Evolutionary conservation across 2,888 invertebrate genomes (phyloP).

Genomic region (Girardia tigrina): DNA sequence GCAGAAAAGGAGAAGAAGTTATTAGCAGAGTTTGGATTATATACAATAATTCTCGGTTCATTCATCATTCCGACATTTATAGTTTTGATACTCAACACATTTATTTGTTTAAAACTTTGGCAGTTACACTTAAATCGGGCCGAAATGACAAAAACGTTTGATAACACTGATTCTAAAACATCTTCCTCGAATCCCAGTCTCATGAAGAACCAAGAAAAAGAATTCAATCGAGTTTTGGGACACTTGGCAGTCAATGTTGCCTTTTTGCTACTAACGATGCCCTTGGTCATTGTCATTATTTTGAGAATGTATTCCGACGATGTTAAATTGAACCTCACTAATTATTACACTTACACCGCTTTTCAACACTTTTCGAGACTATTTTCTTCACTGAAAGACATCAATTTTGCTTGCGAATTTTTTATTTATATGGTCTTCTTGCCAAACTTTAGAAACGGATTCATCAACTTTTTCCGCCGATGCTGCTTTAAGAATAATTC

Average conservation of each 20-base stretch:
- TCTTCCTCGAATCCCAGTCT: neutral
- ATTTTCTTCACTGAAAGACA: constrained; percentile 35
- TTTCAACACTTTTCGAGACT: constrained; percentile 30
- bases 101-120: constrained; percentile 24
- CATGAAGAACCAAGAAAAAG: constrained; percentile 5
- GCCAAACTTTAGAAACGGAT: constrained; percentile 27
- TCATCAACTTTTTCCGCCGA: neutral
- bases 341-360: neutral
- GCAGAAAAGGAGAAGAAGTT: neutral
- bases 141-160: neutral
- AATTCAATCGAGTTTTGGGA: constrained; percentile 32
- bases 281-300: constrained; percentile 30
- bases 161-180: neutral
- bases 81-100: constrained; percentile 25
- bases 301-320: constrained; percentile 26
- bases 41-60: neutral
- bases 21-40: constrained; percentile 25
- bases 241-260: constrained; percentile 30
- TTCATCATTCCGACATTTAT: constrained; percentile 27
- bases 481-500: neutral
- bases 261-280: constrained; percentile 32
- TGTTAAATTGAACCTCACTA: neutral
- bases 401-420: constrained; percentile 34
- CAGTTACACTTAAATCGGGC: neutral
- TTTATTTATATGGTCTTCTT: constrained; percentile 35